phyloP scores from a whole-genome alignment of 2,113 vertebrate genomes.

The Epinephelus lanceolatus region DNA sequence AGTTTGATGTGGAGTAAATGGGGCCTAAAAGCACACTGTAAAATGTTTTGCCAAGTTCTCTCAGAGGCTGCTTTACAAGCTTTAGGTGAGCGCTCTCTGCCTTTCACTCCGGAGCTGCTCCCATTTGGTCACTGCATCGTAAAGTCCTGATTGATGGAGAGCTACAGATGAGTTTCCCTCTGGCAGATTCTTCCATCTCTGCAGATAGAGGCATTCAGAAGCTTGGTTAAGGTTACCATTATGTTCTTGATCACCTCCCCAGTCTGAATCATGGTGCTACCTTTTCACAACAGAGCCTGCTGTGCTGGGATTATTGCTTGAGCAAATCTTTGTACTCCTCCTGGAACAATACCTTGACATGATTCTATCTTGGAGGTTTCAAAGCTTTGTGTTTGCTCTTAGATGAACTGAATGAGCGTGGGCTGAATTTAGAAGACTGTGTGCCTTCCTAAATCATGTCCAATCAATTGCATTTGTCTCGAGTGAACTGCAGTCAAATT shows the following conservation, averaged over 20 bases:
- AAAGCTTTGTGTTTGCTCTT: not conserved
- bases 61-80: slow-evolving; percentile 1
- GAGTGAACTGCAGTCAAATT: not conserved
- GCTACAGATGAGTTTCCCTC: slow-evolving; percentile 4
- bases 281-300: not conserved
- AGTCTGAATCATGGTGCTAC: not conserved
- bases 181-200: not conserved
- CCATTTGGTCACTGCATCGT: slow-evolving; percentile 4
- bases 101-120: not conserved
- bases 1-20: slow-evolving; percentile 8
- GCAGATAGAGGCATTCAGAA: not conserved
- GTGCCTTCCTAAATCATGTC: not conserved
- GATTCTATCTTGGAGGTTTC: slow-evolving; percentile 5
- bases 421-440: slow-evolving; percentile 3
- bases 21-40: slow-evolving; percentile 1
- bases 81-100: not conserved
- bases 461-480: slow-evolving; percentile 1
- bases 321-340: not conserved
- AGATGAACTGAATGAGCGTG: not conserved
- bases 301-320: not conserved
- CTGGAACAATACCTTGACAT: not conserved
- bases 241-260: slow-evolving; percentile 19
- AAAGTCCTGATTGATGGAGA: slow-evolving; percentile 21
- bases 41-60: slow-evolving; percentile 13
- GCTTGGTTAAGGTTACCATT: slow-evolving; percentile 6